Evolutionary conservation across 2,113 vertebrate species (phyloP).

Genomic region (Python bivittatus): DNA sequence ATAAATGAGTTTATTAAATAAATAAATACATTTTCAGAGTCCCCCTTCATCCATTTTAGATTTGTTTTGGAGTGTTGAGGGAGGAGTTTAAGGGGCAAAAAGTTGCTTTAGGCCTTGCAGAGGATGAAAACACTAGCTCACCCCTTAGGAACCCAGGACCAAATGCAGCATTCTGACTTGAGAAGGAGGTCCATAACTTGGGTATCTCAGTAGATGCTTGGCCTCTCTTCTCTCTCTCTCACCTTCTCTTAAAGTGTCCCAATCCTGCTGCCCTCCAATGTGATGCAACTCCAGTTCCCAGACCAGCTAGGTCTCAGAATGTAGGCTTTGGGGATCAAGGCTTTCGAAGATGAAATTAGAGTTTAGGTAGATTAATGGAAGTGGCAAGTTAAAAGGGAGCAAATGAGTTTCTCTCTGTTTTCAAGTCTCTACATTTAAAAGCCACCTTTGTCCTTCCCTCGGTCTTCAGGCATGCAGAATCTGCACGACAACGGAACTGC

Average conservation of each 20-base stretch:
- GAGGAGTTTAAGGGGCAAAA: not conserved
- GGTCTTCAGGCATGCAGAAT: conserved; percentile 83
- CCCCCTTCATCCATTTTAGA: not conserved
- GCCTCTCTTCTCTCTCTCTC: not conserved
- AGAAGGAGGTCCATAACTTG: not conserved
- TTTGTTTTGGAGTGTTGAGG: not conserved
- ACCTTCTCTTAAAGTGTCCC: not conserved
- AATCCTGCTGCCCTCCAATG: no score
- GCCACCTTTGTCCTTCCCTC: conserved; percentile 13
- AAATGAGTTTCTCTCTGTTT: not conserved
- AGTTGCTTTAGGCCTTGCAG: not conserved
- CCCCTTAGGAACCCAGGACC: not conserved
- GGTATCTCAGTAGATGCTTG: not conserved
- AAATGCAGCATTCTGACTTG: not conserved
- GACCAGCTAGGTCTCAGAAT: not conserved
- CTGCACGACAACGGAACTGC: conserved; percentile 87
- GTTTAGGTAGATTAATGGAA: not conserved
- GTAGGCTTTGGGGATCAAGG: not conserved
- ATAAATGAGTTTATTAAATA: not conserved
- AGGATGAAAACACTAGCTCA: not conserved
- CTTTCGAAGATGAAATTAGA: not conserved
- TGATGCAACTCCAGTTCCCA: not conserved
- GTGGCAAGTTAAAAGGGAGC: not conserved
- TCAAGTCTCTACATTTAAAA: not conserved
- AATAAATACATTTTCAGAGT: not conserved